A percentile compares a stretch with the other conserved stretches of the same genome.
phyloP scores from a whole-genome alignment of 2,888 invertebrate species.

The Erebia palarica region DNA sequence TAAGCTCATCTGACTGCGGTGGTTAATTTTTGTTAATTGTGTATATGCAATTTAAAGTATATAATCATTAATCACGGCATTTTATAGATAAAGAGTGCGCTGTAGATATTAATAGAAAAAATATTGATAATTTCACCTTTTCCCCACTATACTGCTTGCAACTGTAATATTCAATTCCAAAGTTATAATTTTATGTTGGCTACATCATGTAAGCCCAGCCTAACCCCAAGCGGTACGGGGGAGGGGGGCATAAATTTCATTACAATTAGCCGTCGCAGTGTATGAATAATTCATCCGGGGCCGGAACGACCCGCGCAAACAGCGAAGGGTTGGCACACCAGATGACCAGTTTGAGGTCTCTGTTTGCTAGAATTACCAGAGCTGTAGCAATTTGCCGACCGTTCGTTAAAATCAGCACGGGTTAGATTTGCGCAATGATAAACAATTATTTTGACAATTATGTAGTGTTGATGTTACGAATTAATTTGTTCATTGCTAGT shows the following conservation, averaged over 20 bases:
- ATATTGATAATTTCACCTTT: too few relatives aligned
- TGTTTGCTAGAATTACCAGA: constrained; percentile 60
- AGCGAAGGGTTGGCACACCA: constrained; percentile 71
- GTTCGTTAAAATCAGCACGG: constrained; percentile 56
- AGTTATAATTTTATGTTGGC: too few relatives aligned
- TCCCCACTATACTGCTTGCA: too few relatives aligned
- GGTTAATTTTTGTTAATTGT: too few relatives aligned
- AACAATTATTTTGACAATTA: constrained; percentile 9
- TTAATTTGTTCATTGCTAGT: constrained; percentile 5
- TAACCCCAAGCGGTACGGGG: constrained; percentile 39
- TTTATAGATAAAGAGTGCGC: too few relatives aligned
- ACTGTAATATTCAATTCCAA: too few relatives aligned
- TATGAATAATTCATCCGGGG: constrained; percentile 76
- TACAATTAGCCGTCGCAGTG: constrained; percentile 77
- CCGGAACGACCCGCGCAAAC: constrained; percentile 66
- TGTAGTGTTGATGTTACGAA: constrained; percentile 24
- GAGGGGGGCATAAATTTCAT: constrained; percentile 76
- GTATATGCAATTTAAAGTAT: too few relatives aligned
- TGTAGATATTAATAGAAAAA: too few relatives aligned
- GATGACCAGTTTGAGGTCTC: constrained; percentile 54
- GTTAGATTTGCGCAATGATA: constrained; percentile 41
- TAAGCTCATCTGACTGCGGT: too few relatives aligned
- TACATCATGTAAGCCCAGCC: constrained; percentile 46
- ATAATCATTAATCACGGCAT: too few relatives aligned
- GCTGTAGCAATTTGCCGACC: constrained; percentile 61